Evolutionary conservation across 2,113 vertebrate species (phyloP), one percentile per base, ranked within the genome.

Genomic region (Vulpes lagopus): DNA sequence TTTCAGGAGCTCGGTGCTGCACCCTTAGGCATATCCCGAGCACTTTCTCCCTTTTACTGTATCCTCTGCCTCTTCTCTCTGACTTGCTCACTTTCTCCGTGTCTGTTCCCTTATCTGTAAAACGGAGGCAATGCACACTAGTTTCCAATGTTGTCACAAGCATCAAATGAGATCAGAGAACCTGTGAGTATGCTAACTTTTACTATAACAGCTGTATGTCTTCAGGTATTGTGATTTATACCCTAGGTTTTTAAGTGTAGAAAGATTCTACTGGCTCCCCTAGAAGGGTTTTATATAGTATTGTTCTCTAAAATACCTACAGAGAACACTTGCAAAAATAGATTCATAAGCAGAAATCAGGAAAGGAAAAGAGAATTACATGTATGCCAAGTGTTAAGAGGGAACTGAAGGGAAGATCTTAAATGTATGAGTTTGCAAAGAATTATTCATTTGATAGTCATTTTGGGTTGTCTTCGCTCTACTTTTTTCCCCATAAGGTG

Each of bases 181-280:
- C 7, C 19, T 32, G 59, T 19, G 7, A 27, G 78, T 82, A 59
- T 25, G 60, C 14, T 74, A 23, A 32, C 2, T 90, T 92, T 79
- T 81, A 69, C 65, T 51, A 2, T 15, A 71, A 95, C 62, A 62
- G 4, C 16, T 14, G 1, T 82, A 57, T 67, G 15, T 59, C 14
- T 88, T 96, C 51, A 85, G 80, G 30, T 79, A 79, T 92, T 80
- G 1, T 49, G 65, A 25, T 69, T 94, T n/a, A 38, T 35, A 94
- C 74, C 64, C 65, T 38, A 89, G 30, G 5, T 59, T 84, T 89
- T 83, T 94, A 97, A 90, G 22, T 91, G 1, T 81, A 57, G 38
- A 69, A 82, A 67, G 30, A 38, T n/a, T 74, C 78, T 82, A 92
- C 32, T 89, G 57, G 74, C n/a, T 94, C 55, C 16, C 32, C 86